phyloP scores from a whole-genome alignment of 2,113 vertebrate species.

The Oophaga pumilio region DNA sequence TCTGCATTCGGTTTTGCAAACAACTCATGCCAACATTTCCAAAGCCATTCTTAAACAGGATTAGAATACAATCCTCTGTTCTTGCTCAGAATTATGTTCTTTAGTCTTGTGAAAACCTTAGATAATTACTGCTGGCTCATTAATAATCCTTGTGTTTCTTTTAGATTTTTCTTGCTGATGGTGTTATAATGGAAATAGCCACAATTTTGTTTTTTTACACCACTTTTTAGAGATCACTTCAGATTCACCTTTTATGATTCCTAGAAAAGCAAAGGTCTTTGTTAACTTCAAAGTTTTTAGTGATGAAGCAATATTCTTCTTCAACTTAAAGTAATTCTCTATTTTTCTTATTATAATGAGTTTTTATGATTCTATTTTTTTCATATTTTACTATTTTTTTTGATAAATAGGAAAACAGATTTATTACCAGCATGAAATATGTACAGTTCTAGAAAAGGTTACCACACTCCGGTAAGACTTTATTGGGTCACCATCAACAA shows the following conservation, averaged over 20 bases:
- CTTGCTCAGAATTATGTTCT: slow-evolving; percentile 45
- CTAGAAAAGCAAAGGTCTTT: background rate
- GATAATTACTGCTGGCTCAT: slow-evolving; percentile 35
- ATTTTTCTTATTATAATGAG: background rate
- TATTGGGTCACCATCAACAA: too few relatives aligned
- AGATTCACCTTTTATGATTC: background rate
- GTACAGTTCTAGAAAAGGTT: too few relatives aligned
- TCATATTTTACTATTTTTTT: too few relatives aligned
- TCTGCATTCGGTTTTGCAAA: slow-evolving; percentile 4
- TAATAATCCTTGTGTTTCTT: slow-evolving; percentile 26
- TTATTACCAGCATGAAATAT: too few relatives aligned
- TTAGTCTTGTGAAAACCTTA: slow-evolving; percentile 21
- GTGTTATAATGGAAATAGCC: slow-evolving; percentile 1
- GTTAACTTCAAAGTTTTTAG: background rate
- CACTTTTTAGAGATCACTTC: background rate
- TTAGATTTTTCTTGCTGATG: background rate
- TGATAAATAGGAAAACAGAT: too few relatives aligned
- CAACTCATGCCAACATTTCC: slow-evolving; percentile 28
- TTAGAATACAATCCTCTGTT: slow-evolving; percentile 39
- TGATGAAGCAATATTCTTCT: background rate
- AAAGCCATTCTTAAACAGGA: slow-evolving; percentile 43
- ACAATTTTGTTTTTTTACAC: background rate
- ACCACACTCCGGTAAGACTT: too few relatives aligned
- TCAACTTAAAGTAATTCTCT: background rate
- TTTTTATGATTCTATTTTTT: background rate